Percentiles rank a stretch among this genome's conserved stretches.
phyloP scores from a whole-genome alignment of 2,888 invertebrate species.

The Ochropleura leucogaster region DNA sequence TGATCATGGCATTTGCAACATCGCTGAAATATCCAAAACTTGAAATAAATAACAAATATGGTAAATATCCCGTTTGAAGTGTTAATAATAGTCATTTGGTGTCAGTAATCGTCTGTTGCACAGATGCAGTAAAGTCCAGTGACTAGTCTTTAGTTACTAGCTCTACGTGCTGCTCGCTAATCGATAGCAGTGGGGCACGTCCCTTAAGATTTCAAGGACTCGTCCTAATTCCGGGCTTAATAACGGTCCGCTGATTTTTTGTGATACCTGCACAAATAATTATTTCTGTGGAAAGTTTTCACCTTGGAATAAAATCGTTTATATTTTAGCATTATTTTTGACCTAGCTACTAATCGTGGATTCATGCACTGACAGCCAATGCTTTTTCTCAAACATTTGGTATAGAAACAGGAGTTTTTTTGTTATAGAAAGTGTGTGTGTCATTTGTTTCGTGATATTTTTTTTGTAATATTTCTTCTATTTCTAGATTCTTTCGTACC shows the following conservation, averaged over 20 bases:
- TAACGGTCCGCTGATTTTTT: slow-evolving; percentile 59
- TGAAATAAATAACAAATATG: not conserved
- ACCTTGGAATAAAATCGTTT: slow-evolving; percentile 11
- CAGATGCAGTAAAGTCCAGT: not conserved
- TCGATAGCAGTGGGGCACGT: not conserved
- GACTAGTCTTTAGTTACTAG: not conserved
- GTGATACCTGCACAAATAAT: slow-evolving; percentile 55
- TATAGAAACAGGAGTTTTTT: not conserved
- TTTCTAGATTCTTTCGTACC: too few species aligned
- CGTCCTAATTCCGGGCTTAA: slow-evolving; percentile 47
- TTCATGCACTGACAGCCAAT: not conserved
- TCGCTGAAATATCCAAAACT: not conserved
- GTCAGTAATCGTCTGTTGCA: not conserved
- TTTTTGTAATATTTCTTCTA: too few species aligned
- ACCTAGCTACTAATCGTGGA: not conserved
- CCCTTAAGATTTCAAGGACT: slow-evolving; percentile 8
- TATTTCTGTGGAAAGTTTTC: slow-evolving; percentile 26
- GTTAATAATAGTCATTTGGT: not conserved
- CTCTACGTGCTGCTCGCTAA: not conserved
- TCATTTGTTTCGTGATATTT: too few species aligned
- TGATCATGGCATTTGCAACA: too few species aligned
- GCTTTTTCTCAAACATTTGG: not conserved
- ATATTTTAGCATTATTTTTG: not conserved
- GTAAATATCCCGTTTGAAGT: too few species aligned
- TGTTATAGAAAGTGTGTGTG: not conserved